Percentiles rank a stretch among this genome's conserved stretches.
These are phyloP conservation scores for Vultur gryphus DNA, from an alignment of 2,797 vertebrate species.

Conservation along the genomic window DNA sequence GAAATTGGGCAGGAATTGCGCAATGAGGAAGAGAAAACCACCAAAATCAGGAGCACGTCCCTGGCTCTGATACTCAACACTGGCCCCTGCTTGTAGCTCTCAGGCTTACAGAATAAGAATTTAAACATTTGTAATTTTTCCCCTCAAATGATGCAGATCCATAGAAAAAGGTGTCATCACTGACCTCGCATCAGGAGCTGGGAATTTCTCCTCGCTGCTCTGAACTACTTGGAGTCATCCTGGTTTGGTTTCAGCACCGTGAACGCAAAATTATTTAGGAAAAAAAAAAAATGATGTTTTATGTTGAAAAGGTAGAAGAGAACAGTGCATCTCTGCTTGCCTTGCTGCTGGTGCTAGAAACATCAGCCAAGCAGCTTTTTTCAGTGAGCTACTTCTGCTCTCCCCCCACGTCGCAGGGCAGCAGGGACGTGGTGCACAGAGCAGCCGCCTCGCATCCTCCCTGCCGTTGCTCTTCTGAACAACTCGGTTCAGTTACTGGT, in stretches of 20 bases:
- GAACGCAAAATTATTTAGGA: not conserved
- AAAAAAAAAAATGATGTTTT: not conserved
- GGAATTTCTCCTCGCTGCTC: not conserved
- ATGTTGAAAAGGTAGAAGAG: not conserved
- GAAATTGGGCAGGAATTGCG: not conserved
- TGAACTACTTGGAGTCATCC: not conserved
- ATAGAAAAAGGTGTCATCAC: not conserved
- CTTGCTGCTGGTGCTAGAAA: not conserved
- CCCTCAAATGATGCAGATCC: fast-evolving
- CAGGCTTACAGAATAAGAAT: not conserved
- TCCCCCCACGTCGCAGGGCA: fast-evolving
- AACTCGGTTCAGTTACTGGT: not conserved
- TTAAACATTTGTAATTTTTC: not conserved
- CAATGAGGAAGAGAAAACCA: not conserved
- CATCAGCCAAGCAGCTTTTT: not conserved
- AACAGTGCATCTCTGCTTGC: not conserved
- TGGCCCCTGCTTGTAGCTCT: not conserved
- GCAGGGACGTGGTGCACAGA: not conserved
- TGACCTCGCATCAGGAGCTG: not conserved
- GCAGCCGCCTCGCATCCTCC: not conserved
- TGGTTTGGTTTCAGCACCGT: not conserved
- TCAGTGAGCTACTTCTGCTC: not conserved
- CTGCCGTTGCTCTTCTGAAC: not conserved
- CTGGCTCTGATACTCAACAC: not conserved
- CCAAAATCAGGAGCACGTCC: not conserved